Evolutionary conservation across 2,797 vertebrate species (phyloP).

Genomic region (Margarornis squamiger): DNA sequence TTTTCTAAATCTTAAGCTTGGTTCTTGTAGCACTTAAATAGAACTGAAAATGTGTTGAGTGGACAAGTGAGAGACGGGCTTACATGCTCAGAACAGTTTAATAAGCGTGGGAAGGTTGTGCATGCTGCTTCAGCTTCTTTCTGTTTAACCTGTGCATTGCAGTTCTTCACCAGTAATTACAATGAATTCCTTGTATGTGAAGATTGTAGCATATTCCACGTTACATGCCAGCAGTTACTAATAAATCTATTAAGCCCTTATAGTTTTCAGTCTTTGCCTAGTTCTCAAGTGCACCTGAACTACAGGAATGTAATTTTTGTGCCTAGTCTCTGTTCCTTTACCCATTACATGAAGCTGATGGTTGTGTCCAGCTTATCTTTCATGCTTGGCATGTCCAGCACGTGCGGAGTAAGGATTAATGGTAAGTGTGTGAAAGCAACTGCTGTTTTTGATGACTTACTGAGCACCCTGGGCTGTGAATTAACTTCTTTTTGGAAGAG

Average conservation of each 20-base stretch:
- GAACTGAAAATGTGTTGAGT: not conserved
- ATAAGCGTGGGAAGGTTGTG: accelerated
- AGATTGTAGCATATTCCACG: not conserved
- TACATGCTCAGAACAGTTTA: not conserved
- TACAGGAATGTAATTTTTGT: not conserved
- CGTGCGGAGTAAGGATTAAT: not conserved
- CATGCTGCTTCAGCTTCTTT: not conserved
- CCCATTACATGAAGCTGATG: not conserved
- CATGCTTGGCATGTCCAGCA: not conserved
- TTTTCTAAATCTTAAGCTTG: not conserved
- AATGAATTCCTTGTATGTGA: not conserved
- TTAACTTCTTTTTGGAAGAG: not conserved
- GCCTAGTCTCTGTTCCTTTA: not conserved
- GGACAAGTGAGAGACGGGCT: not conserved
- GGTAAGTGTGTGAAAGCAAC: not conserved
- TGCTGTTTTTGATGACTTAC: not conserved
- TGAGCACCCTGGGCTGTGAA: too few relatives aligned
- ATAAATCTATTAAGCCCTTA: not conserved
- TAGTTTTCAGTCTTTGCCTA: not conserved
- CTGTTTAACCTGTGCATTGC: not conserved
- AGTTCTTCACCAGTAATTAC: not conserved
- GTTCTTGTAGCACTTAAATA: not conserved
- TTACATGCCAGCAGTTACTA: not conserved
- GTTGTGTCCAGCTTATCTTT: not conserved
- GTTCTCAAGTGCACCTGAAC: not conserved